These are phyloP conservation scores for Luehdorfia chinensis DNA, from an alignment of 1,140 invertebrate species.

Conservation along the genomic window DNA sequence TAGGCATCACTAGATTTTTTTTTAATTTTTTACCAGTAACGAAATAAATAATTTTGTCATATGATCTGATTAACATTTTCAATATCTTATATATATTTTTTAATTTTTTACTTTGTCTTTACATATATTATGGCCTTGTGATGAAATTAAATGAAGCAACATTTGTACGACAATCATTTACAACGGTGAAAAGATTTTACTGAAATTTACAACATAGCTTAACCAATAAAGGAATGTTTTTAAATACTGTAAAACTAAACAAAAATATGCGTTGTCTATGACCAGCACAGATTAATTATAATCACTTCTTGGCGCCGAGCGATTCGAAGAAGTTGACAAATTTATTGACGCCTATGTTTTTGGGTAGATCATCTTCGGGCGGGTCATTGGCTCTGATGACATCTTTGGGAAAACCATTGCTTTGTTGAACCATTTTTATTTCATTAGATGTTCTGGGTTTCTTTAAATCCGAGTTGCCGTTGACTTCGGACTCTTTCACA, in stretches of 20 bases:
- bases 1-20: conserved; percentile 11
- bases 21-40: background rate
- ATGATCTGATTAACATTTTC: background rate
- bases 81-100: background rate
- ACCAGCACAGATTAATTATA: no score
- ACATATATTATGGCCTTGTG: conserved; percentile 2
- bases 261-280: no score
- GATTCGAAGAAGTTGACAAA: conserved; percentile 72
- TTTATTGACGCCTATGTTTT: conserved; percentile 71
- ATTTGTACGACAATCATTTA: no score
- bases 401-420: conserved; percentile 53
- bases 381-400: conserved; percentile 68
- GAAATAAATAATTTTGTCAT: conserved; percentile 12
- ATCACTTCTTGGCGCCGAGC: conserved; percentile 64
- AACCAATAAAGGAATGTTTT: no score
- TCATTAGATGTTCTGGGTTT: conserved; percentile 58
- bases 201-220: no score
- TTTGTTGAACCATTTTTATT: conserved; percentile 60
- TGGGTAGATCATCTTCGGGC: conserved; percentile 67
- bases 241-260: no score
- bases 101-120: no score
- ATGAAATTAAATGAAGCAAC: background rate
- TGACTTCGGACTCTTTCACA: conserved; percentile 28
- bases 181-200: no score
- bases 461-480: conserved; percentile 32